These are phyloP conservation scores for Oenanthe melanoleuca DNA, from an alignment of 2,113 vertebrate genomes.

Conservation along the genomic window DNA sequence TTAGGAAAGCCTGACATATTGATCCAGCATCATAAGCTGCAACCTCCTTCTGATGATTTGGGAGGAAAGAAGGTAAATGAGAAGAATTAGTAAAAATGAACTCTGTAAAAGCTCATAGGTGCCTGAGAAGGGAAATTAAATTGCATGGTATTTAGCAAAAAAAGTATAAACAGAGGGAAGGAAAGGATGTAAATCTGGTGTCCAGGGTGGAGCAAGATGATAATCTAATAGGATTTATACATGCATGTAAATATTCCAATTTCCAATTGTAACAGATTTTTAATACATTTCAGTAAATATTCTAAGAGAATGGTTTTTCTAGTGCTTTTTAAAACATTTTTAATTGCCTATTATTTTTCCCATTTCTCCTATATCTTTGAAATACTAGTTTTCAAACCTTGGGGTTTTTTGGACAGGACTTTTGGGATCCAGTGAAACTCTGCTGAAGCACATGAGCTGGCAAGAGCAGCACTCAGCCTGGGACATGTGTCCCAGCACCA, in stretches of 20 bases:
- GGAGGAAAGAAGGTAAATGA: neutral
- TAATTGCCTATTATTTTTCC: neutral
- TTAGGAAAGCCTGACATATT: neutral
- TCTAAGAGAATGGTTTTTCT: neutral
- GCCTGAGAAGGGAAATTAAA: neutral
- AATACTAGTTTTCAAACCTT: neutral
- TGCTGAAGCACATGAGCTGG: neutral
- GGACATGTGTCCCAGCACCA: neutral
- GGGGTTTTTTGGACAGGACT: neutral
- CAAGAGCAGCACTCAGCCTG: neutral
- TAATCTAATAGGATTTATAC: neutral
- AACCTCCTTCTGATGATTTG: neutral
- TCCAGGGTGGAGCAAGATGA: neutral
- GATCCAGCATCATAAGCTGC: neutral
- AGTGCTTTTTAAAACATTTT: neutral
- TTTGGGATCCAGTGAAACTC: neutral
- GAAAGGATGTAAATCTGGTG: neutral
- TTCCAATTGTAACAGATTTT: neutral
- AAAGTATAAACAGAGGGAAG: neutral
- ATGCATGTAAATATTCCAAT: neutral
- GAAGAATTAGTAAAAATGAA: neutral
- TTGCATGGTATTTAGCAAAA: neutral
- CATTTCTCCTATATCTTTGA: neutral
- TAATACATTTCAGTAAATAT: neutral
- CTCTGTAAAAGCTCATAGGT: neutral